phyloP scores from a whole-genome alignment of 2,113 vertebrate species.

The Pungitius pungitius region DNA sequence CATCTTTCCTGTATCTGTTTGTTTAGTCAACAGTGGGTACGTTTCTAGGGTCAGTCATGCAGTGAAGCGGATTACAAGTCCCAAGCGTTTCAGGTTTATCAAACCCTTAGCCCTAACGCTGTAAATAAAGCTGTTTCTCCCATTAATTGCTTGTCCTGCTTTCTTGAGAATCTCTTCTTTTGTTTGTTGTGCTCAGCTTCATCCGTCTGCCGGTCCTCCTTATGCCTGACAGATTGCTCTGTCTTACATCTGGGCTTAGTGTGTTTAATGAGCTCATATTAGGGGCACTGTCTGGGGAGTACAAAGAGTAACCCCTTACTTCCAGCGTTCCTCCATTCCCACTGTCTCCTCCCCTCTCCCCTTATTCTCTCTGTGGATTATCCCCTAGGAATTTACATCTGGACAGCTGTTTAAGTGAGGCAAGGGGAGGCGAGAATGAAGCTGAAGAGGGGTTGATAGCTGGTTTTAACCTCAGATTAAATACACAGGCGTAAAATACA shows the following conservation, averaged over 20 bases:
- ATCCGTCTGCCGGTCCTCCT: conserved; percentile 23
- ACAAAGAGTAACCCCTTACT: conserved; percentile 28
- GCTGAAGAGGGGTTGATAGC: background rate
- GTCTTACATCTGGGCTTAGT: conserved; percentile 48
- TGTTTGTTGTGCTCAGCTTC: conserved; percentile 18
- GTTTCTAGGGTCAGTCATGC: conserved; percentile 50
- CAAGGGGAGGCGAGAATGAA: background rate
- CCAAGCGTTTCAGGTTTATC: conserved; percentile 58
- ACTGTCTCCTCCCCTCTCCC: conserved; percentile 17
- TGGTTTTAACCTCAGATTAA: conserved; percentile 48
- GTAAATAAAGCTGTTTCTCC: conserved; percentile 61
- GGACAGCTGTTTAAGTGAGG: conserved; percentile 44
- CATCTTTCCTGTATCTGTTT: conserved; percentile 25
- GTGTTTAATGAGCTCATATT: conserved; percentile 54
- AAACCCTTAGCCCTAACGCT: conserved; percentile 38
- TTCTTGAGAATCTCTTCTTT: conserved; percentile 35
- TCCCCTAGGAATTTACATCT: conserved; percentile 49
- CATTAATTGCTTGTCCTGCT: conserved; percentile 51
- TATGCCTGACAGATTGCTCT: conserved; percentile 47
- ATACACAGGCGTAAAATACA: conserved; percentile 9
- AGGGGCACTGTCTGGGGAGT: conserved; percentile 44
- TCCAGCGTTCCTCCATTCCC: conserved; percentile 25
- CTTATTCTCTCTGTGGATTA: conserved; percentile 57
- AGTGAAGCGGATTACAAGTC: conserved; percentile 77
- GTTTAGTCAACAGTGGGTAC: conserved; percentile 27